A percentile compares a stretch with the other conserved stretches of the same genome.
phyloP scores from a whole-genome alignment of 1,140 invertebrate species.

The Bursaphelenchus mucronatus region DNA sequence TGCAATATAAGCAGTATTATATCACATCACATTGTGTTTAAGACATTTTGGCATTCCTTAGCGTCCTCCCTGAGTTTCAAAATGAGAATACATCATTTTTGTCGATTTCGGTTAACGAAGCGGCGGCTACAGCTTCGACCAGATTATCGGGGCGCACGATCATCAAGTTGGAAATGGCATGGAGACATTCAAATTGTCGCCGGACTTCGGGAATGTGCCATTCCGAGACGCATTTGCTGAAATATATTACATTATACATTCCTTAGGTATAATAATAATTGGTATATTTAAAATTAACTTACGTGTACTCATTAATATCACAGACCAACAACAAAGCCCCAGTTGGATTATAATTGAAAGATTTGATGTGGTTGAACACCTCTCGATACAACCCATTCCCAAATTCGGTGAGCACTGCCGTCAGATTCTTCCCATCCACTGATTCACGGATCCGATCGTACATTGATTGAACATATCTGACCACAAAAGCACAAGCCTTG shows the following conservation, averaged over 20 bases:
- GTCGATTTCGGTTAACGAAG: constrained; percentile 12
- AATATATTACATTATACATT: constrained; percentile 62
- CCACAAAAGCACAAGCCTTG: constrained; percentile 81
- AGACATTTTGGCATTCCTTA: constrained; percentile 13
- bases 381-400: constrained; percentile 83
- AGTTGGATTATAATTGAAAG: constrained; percentile 89
- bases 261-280: neutral
- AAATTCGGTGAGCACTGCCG: constrained; percentile 78
- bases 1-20: no score
- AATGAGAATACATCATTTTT: constrained; percentile 9
- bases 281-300: constrained; percentile 61
- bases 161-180: constrained; percentile 88
- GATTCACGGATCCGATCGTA: constrained; percentile 75
- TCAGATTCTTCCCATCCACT: constrained; percentile 87
- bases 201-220: constrained; percentile 74
- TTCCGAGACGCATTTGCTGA: constrained; percentile 64
- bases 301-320: constrained; percentile 89
- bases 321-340: constrained; percentile 96
- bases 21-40: neutral
- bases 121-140: constrained; percentile 80
- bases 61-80: constrained; percentile 21
- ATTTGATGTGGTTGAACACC: constrained; percentile 89
- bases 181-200: constrained; percentile 84
- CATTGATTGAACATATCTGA: constrained; percentile 75
- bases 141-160: constrained; percentile 92